Evolutionary conservation across 2,888 invertebrate genomes (phyloP).

Genomic region (Pollenia amentaria): DNA sequence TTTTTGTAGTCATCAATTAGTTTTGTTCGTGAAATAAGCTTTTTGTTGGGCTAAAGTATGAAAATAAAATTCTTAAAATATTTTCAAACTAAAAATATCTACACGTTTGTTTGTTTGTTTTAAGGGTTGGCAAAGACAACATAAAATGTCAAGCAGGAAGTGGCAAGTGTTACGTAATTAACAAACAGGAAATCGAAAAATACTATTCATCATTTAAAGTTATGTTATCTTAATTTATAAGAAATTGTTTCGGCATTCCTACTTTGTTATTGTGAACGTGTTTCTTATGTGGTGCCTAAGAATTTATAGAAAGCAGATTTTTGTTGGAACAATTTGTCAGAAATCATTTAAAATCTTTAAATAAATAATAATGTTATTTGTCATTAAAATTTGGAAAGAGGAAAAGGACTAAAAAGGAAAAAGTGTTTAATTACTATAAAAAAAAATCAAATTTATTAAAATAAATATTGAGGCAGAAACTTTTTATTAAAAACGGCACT

Average conservation of each 20-base stretch:
- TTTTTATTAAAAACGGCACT: too few relatives aligned
- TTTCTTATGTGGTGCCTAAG: neutral
- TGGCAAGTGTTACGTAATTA: slow-evolving; percentile 11
- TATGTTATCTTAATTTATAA: neutral
- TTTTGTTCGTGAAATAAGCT: slow-evolving; percentile 20
- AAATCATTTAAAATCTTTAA: too few relatives aligned
- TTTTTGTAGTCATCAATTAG: slow-evolving; percentile 30
- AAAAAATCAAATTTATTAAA: too few relatives aligned
- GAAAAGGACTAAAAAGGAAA: too few relatives aligned
- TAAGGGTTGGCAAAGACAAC: too few relatives aligned
- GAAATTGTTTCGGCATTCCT: neutral
- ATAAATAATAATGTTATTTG: too few relatives aligned
- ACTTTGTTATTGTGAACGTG: too few relatives aligned
- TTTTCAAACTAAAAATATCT: slow-evolving; percentile 1
- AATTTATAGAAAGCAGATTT: neutral
- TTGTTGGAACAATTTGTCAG: too few relatives aligned
- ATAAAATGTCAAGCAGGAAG: neutral
- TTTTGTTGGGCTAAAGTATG: slow-evolving; percentile 5
- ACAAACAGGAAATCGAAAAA: slow-evolving; percentile 28
- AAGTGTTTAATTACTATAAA: too few relatives aligned
- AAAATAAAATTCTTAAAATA: slow-evolving; percentile 38
- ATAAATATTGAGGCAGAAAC: too few relatives aligned
- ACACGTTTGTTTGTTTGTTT: slow-evolving; percentile 5
- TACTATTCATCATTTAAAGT: slow-evolving; percentile 13
- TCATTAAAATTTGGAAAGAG: too few relatives aligned